Evolutionary conservation across 1,140 invertebrate species (phyloP), one percentile per base, ranked within the genome.

Genomic region (Aphaenogaster floridana): DNA sequence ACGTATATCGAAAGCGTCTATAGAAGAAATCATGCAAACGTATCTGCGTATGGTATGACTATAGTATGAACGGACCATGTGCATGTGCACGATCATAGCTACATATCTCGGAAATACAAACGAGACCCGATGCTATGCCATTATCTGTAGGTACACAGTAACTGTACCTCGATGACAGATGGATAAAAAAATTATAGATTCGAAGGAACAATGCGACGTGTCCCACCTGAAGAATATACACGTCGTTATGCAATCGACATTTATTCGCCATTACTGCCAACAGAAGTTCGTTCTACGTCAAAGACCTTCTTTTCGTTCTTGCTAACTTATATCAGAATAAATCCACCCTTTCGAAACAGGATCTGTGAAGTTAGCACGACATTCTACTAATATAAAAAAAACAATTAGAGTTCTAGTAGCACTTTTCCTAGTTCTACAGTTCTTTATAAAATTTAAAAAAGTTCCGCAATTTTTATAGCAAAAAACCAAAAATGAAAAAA

Each of bases 161-260:
- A 87, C 86, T 71, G 54, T 89, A 80, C 45, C 34, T 64, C 72
- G 88, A 89, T 80, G 89, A 90, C 79, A 64, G 63, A 88, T 63
- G 50, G 69, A 80, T 85, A 69, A 90, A 74, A 89, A 90, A 90
- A 90, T 88, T 88, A 90, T 85, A 90, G 89, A 90, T 90, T 57
- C 66, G 57, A 57, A 54, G 34, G 45, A 90, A 90, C 69, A 86
- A 76, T 63, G 63, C 48, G 8, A 87, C 68, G 68, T 28, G 63
- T 69, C 45, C 64, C 71, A 13, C 17, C 1, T 36, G 17, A 50
- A 45, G 39, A 83, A 48, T 36, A 54, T 36, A 61, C n/a, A 28
- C 17, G 13, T 13, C 39, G 39, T 83, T 74, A 83, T 34, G 64
- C 21, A 72, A 21, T 74, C 13, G 21, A 76, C n/a, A 48, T 39